Base-by-base conservation (phyloP, 2,797 vertebrate species). In the Mus spretus region DNA sequence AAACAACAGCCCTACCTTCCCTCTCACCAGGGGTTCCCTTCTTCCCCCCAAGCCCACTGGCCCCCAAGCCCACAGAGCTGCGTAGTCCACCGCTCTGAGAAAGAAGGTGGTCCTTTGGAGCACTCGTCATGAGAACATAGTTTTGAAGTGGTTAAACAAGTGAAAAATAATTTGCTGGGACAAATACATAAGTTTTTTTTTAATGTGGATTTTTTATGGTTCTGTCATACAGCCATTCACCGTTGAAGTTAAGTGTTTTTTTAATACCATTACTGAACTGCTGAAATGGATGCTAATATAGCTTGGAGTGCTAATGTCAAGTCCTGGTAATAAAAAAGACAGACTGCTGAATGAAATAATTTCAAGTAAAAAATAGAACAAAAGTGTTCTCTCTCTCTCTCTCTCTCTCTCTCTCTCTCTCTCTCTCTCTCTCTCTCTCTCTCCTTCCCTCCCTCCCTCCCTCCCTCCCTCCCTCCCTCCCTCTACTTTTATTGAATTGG, bases 261-360 rank as follows among this genome's bases (percentile, higher is more conserved):
- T 99, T 99, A 99, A 99, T 99, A 98, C 98, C 98, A 98, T 99
- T 98, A 98, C 98, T 98, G 98, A 98, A 98, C 98, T 98, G 98
- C 98, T 98, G 98, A 99, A 99, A 99, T 99, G 98, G 98, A 99
- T 99, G 98, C 98, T 98, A 99, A 99, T 99, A 99, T 98, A 99
- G 98, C 98, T 98, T 98, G 98, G 98, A 99, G 98, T 98, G 98
- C 98, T 99, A 99, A 99, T 99, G 99, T 99, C 98, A 98, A 98
- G 98, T 98, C 98, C 96, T 97, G 98, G 98, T 98, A 99, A 99
- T 99, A 99, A 99, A 99, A 99, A 99, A 99, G 99, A 99, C 98
- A 98, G 98, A 99, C 98, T 98, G 98, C 98, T 99, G 98, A 99
- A 99, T 99, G 98, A 99, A 99, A 99, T 99, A 98, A 98, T 98